Base-by-base conservation (phyloP, 2,888 invertebrate genomes). In the Drosophila mercatorum region DNA sequence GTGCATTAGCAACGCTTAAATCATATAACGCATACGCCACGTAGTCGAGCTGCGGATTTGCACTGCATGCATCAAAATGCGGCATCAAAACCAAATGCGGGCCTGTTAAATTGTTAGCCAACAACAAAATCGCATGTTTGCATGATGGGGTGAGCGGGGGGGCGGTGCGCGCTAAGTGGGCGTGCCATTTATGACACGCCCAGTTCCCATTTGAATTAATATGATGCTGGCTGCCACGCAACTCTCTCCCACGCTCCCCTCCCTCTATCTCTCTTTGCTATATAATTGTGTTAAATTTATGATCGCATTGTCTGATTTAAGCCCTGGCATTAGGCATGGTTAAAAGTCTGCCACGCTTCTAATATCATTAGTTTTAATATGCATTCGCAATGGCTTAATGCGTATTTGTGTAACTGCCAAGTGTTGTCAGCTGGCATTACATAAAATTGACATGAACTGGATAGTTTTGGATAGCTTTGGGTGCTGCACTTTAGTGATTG, bases 1-100 rank as follows among this genome's bases (percentile, higher is more conserved):
- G 81, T 88, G 87, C 87, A 88, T 88, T 83, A 83, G 81, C 80
- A 57, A 53, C 66, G 84, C 81, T 84, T 84, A 84, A 84, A 84
- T 84, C 88, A 83, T 81, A 84, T 84, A 75, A 83, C 81, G 74
- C 84, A 86, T 84, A 88, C 81, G 87, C 79, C 76, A 72, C 84
- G 64, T 83, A 51, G 64, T 61, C 77, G 52, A 61, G 60, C 53
- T 75, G 59, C 34, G 58, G 44, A 66, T 71, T 67, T 62, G 60
- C 76, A 75, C 71, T 66, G 56, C 64, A 75, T 46, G 65, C 74
- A 73, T 47, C 49, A 64, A 64, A 53, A 51, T 59, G 55, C 57
- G 51, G 52, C 68, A 65, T 57, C 61, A 57, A 51, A 51, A 47
- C 53, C 44, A 52, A 36, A 51, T 52, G 57, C 51, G 56, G 65